phyloP scores from a whole-genome alignment of 2,113 vertebrate species.

The Labeo catla region DNA sequence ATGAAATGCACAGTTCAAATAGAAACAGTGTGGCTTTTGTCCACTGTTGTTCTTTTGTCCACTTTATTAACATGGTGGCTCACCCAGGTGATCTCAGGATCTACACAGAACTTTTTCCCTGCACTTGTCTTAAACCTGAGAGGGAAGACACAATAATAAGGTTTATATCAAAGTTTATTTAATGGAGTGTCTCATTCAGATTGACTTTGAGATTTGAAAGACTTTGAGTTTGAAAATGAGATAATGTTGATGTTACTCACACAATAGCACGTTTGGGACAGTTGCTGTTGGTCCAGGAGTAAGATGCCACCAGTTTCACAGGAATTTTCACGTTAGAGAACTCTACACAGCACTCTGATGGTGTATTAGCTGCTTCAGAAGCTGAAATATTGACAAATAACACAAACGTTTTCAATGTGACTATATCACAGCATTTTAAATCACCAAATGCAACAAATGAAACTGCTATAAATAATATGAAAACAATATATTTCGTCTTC shows the following conservation, averaged over 20 bases:
- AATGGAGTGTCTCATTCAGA: not conserved
- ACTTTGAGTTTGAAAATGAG: too few relatives aligned
- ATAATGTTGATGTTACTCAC: slow-evolving; percentile 27
- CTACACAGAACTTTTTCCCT: not conserved
- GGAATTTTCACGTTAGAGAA: not conserved
- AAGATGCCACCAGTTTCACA: slow-evolving; percentile 29
- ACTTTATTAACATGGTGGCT: not conserved
- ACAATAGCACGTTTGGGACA: slow-evolving; percentile 18
- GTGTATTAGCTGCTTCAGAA: not conserved
- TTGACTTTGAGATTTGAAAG: too few relatives aligned
- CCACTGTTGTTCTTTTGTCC: not conserved
- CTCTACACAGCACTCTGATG: not conserved
- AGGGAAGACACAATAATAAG: not conserved
- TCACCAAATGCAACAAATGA: not conserved
- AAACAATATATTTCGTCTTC: too few relatives aligned
- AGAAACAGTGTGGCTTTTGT: not conserved
- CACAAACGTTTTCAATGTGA: not conserved
- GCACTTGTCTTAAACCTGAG: not conserved
- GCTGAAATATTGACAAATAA: not conserved
- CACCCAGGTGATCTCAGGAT: not conserved
- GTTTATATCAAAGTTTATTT: not conserved
- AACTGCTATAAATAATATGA: not conserved
- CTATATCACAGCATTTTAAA: not conserved
- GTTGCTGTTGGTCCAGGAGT: not conserved
- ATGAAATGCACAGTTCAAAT: not conserved